These are phyloP conservation scores for Pterocles gutturalis DNA, from an alignment of 2,113 vertebrate species.

Conservation along the genomic window DNA sequence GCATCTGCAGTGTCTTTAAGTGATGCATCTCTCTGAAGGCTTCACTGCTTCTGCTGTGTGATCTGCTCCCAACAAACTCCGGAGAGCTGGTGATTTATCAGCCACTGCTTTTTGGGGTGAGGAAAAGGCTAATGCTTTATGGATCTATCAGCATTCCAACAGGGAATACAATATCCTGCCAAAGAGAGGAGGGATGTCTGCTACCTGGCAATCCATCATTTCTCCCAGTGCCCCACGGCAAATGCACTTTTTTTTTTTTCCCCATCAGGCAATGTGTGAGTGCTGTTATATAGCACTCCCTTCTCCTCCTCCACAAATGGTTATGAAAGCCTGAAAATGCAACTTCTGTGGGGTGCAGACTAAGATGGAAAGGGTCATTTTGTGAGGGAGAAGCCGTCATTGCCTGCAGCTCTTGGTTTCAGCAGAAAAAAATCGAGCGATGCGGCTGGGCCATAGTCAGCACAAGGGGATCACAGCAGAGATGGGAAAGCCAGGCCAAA, in stretches of 20 bases:
- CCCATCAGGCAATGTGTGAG: not conserved
- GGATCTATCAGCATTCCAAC: conserved; percentile 8
- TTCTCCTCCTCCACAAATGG: conserved; percentile 28
- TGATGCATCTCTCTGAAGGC: conserved; percentile 15
- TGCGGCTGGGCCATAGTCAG: not conserved
- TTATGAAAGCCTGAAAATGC: not conserved
- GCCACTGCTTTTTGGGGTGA: conserved; percentile 39
- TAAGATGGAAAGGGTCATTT: not conserved
- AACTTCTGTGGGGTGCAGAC: not conserved
- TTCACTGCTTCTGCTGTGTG: not conserved
- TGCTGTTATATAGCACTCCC: not conserved
- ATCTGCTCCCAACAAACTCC: conserved; percentile 9
- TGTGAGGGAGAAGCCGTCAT: not conserved
- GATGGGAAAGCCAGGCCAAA: not conserved
- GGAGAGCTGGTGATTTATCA: conserved; percentile 32
- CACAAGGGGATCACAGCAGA: not conserved
- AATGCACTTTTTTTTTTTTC: conserved; percentile 1
- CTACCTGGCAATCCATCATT: conserved; percentile 18
- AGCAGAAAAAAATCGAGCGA: not conserved
- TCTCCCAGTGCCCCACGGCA: not conserved
- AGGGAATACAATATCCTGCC: conserved; percentile 31
- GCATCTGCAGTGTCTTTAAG: not conserved
- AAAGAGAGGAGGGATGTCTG: conserved; percentile 1
- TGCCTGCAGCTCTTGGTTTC: not conserved
- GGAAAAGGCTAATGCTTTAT: conserved; percentile 41